Percentiles rank a stretch among this genome's conserved stretches.
Evolutionary conservation across 1,140 invertebrate species (phyloP).

Genomic region (Drosophila auraria): DNA sequence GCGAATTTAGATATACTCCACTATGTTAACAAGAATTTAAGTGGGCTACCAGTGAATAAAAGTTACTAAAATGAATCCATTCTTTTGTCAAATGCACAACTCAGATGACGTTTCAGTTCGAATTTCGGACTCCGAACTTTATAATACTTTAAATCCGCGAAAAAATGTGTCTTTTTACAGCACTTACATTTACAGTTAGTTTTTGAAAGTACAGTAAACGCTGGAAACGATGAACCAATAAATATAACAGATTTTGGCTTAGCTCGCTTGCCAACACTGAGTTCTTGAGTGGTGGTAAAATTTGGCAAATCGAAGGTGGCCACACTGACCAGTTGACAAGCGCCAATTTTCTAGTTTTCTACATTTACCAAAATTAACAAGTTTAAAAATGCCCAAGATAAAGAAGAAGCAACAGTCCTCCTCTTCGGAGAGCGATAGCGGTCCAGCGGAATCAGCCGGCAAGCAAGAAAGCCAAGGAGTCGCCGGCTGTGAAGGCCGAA

Average conservation of each 20-base stretch:
- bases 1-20: too few species aligned
- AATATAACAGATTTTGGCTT: too few species aligned
- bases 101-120: too few species aligned
- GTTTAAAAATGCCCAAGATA: slow-evolving; percentile 55
- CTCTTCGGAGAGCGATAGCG: slow-evolving; percentile 63
- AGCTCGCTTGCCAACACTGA: neutral
- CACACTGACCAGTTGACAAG: neutral
- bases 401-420: slow-evolving; percentile 54
- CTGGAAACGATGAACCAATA: neutral
- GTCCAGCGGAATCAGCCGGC: slow-evolving; percentile 79
- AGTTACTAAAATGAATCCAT: neutral
- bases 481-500: slow-evolving; percentile 11
- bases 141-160: neutral
- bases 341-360: slow-evolving; percentile 20
- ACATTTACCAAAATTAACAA: neutral
- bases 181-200: slow-evolving; percentile 7
- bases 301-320: neutral
- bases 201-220: too few species aligned
- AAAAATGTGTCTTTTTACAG: neutral
- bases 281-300: too few species aligned
- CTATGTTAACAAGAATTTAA: too few species aligned
- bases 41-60: too few species aligned
- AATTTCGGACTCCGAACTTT: slow-evolving; percentile 14
- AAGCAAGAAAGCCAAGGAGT: slow-evolving; percentile 67
- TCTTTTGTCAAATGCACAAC: too few species aligned